Evolutionary conservation across 2,113 vertebrate species (phyloP), one percentile per base, ranked within the genome.

Genomic region (Poicephalus gulielmi): DNA sequence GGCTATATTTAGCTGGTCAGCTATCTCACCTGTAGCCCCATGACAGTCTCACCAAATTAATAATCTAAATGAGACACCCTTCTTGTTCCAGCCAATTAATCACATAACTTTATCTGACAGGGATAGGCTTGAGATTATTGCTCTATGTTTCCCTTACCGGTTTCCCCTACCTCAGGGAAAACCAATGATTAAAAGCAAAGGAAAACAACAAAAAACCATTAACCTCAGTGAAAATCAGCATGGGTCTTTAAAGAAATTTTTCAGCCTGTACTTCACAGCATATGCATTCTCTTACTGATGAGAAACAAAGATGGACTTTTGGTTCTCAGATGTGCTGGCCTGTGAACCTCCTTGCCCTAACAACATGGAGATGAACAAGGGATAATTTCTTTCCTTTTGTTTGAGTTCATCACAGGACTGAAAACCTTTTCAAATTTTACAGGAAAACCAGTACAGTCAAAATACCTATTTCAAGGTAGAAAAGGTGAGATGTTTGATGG

Each of bases 81-180:
- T 82, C 69, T 44, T 1, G 0, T 55, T 80, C 47, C 52, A 74
- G 85, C 17, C 69, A 86, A 39, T 86, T 91, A 80, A 94, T 77
- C 86, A 90, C 53, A 17, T 52, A 57, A 57, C 92, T 73, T 84
- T 80, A 76, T 90, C 66, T 86, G 84, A 94, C 88, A 95, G 68
- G 55, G 8, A 3, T 44, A 80, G 70, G 41, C 30, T 81, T 90
- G 70, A 70, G 74, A 71, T 89, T 92, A 87, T 50, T 88, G 50
- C 70, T 92, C 39, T 71, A 20, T 80, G 67, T 3, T 59, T 59
- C n/a, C 33, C 57, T 59, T 2, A 63, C 23, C 18, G 22, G n/a
- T 35, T 87, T 94, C 75, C 19, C 41, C 94, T 71, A 81, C 39
- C 10, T 7, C 24, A 70, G 46, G 86, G 63, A 57, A 85, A 92